Evolutionary conservation across 2,888 invertebrate genomes (phyloP).

Genomic region (Sthenelais limicola): DNA sequence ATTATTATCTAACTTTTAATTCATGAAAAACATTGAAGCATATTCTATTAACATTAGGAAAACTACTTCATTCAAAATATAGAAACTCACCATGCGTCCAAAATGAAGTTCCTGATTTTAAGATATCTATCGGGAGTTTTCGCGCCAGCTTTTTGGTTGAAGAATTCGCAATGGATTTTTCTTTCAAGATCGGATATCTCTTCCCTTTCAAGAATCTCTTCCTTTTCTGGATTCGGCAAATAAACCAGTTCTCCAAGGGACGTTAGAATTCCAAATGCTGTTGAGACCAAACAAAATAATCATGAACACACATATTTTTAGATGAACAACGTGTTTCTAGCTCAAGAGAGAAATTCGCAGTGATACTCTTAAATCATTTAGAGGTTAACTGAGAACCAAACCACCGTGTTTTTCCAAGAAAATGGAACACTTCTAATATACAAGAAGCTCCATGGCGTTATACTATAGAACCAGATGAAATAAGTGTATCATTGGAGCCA

Average conservation of each 20-base stretch:
- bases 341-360: too few relatives aligned
- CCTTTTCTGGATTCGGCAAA: slow-evolving; percentile 74
- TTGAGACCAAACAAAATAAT: too few relatives aligned
- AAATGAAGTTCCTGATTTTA: slow-evolving; percentile 77
- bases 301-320: too few relatives aligned
- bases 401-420: too few relatives aligned
- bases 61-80: neutral
- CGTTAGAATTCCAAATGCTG: slow-evolving; percentile 38
- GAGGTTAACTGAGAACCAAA: too few relatives aligned
- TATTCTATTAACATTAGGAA: neutral
- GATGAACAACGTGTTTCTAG: too few relatives aligned
- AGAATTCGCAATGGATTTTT: slow-evolving; percentile 76
- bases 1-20: neutral
- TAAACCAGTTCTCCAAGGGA: slow-evolving; percentile 56
- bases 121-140: slow-evolving; percentile 77
- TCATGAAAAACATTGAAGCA: too few relatives aligned
- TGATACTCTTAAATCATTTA: too few relatives aligned
- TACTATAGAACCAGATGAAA: too few relatives aligned
- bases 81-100: slow-evolving; percentile 74
- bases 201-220: slow-evolving; percentile 71
- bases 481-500: too few relatives aligned
- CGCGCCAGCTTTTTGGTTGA: slow-evolving; percentile 74
- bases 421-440: too few relatives aligned
- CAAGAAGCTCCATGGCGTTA: too few relatives aligned
- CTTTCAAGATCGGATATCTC: slow-evolving; percentile 76